Evolutionary conservation across 2,888 invertebrate genomes (phyloP), one percentile per base, ranked within the genome.

Genomic region (Drosophila austrosaltans): DNA sequence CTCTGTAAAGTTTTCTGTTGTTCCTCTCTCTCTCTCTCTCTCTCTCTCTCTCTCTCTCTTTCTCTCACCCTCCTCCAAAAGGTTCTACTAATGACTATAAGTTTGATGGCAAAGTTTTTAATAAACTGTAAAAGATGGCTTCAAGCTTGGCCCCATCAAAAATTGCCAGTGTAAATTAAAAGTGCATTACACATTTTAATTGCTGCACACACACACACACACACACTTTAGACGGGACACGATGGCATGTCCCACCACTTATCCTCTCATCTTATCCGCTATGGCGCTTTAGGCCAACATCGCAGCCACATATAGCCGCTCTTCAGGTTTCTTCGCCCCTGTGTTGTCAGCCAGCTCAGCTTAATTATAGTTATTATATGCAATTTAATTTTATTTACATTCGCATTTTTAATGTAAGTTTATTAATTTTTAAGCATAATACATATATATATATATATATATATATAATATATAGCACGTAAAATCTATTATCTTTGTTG

Each of bases 131-230:
- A 48, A 48, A 48, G 22, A 48, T 48, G 48, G 25, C 25, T 48
- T 48, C 8, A 22, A 48, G 25, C 10, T 48, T 22, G 25, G 22
- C 5, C 32, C 48, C 48, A 22, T 40, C 48, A 48, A 25, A 48
- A 48, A 48, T 54, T 69, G 40, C 32, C 56, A 28, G 75, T 75
- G 69, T 69, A 57, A 75, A 73, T 73, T 73, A 75, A 75, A 73
- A 75, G 25, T 63, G 76, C 76, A 73, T 73, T 73, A 73, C 63
- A 61, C 63, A 61, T 73, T 73, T 69, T 73, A 73, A 73, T 73
- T 73, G 76, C 16, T 16, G 16, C 16, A 16, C 16, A 16, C 16
- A 16, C 16, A 16, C 16, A 16, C 16, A 16, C 73, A 30, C 61
- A 48, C 36, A 68, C 72, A 53, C 62, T 54, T 64, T 40, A n/a